Conservation (phyloP, 2,888 invertebrate species). For the Sphaerophoria taeniata region DNA sequence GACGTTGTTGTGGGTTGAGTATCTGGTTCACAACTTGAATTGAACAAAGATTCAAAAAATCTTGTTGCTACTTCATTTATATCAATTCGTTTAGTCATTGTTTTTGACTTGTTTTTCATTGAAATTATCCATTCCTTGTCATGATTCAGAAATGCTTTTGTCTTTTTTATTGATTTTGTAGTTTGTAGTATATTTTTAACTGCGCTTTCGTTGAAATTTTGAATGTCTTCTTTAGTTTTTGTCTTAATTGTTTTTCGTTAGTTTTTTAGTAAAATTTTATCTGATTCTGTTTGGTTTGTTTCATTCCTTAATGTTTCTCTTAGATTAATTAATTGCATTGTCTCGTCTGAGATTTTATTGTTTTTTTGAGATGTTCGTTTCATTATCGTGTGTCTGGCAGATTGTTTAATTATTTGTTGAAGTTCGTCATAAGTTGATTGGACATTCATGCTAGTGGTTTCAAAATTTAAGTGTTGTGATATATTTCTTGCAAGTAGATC, state of each 20-base stretch:
- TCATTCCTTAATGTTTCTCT: not conserved
- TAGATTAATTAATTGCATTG: not conserved
- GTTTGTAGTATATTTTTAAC: not conserved
- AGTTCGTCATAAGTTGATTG: not conserved
- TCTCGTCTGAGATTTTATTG: slow-evolving; percentile 1
- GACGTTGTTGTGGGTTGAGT: no score
- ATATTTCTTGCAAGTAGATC: slow-evolving; percentile 1
- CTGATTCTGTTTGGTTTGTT: not conserved
- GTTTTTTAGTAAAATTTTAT: not conserved
- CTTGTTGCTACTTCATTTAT: not conserved
- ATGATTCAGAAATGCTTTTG: not conserved
- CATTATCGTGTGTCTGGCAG: not conserved
- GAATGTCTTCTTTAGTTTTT: not conserved
- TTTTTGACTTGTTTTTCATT: slow-evolving; percentile 3
- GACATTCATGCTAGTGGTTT: not conserved
- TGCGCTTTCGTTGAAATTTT: not conserved
- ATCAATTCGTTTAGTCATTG: not conserved
- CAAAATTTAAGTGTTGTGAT: not conserved
- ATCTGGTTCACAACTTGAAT: not conserved
- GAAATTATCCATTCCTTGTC: slow-evolving; percentile 1
- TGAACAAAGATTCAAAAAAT: not conserved
- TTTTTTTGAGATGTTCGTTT: not conserved
- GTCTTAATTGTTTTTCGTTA: not conserved
- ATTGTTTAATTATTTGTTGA: not conserved
- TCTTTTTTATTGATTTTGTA: slow-evolving; percentile 6